Evolutionary conservation across 2,888 invertebrate genomes (phyloP).

Genomic region (Apotomis turbidana): DNA sequence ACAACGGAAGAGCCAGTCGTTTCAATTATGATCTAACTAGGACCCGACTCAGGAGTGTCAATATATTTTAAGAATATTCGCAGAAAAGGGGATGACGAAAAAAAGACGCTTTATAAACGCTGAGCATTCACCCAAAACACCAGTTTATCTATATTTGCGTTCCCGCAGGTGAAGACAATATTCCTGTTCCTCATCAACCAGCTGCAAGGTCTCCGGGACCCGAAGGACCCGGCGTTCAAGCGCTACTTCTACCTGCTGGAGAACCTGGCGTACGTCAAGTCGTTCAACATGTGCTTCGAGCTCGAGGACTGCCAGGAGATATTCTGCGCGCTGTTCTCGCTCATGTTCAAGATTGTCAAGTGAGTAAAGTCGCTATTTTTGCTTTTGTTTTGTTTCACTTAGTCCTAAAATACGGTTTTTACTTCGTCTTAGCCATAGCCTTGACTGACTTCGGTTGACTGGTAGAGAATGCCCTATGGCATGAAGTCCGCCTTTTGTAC

Average conservation of each 20-base stretch:
- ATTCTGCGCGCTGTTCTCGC: constrained; percentile 95
- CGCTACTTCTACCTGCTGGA: constrained; percentile 98
- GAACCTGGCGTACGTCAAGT: constrained; percentile 98
- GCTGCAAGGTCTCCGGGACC: constrained; percentile 95
- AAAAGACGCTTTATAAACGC: too few relatives aligned
- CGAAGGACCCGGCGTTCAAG: constrained; percentile 98
- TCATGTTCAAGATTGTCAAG: constrained; percentile 98
- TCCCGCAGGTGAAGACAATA: constrained; percentile 86
- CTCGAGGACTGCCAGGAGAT: constrained; percentile 98
- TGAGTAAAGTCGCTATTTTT: constrained; percentile 75
- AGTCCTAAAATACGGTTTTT: too few relatives aligned
- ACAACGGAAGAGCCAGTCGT: too few relatives aligned
- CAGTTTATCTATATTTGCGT: neutral
- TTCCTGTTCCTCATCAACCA: constrained; percentile 98
- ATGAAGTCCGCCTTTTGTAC: too few relatives aligned
- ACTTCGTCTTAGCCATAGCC: too few relatives aligned
- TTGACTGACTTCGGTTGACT: too few relatives aligned
- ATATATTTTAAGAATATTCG: too few relatives aligned
- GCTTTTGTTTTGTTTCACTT: too few relatives aligned
- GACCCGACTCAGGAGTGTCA: too few relatives aligned
- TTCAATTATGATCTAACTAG: too few relatives aligned
- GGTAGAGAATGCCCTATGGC: too few relatives aligned
- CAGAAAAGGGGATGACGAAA: too few relatives aligned
- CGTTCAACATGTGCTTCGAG: constrained; percentile 99
- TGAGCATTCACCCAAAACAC: neutral